Percentiles rank a stretch among this genome's conserved stretches.
Evolutionary conservation across 2,888 invertebrate species (phyloP).

Genomic region (Theodoxus fluviatilis): DNA sequence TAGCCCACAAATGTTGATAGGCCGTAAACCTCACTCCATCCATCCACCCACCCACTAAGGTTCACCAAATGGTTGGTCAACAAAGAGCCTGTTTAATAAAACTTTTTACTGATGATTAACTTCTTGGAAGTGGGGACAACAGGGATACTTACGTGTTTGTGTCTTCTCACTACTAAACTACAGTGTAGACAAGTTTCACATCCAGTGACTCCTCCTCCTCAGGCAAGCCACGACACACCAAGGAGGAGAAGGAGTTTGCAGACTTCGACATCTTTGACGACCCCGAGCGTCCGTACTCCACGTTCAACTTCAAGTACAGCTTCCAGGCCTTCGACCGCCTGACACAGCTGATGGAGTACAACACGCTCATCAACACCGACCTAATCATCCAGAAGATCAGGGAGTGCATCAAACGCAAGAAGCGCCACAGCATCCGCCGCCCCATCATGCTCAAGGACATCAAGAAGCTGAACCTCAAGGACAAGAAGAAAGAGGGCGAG

Average conservation of each 20-base stretch:
- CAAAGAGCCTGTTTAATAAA: no score
- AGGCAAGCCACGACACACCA: constrained; percentile 63
- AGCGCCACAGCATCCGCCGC: constrained; percentile 40
- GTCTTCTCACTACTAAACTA: no score
- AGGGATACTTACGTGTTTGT: no score
- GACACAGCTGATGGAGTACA: constrained; percentile 66
- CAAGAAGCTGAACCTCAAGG: constrained; percentile 40
- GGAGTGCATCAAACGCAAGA: constrained; percentile 49
- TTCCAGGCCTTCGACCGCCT: constrained; percentile 64
- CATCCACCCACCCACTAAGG: no score
- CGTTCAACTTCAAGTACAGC: constrained; percentile 66
- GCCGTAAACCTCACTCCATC: no score
- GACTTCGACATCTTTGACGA: constrained; percentile 67
- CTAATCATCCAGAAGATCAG: constrained; percentile 60
- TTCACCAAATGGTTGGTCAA: no score
- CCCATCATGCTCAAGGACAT: constrained; percentile 51
- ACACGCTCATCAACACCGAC: constrained; percentile 61
- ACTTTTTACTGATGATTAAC: no score
- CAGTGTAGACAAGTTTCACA: no score
- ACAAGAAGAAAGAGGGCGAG: constrained; percentile 35
- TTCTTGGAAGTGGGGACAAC: no score
- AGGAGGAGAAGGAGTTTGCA: constrained; percentile 65
- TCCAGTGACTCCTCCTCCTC: constrained; percentile 22
- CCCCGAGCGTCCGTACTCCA: constrained; percentile 64
- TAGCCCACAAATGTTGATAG: no score